These are phyloP conservation scores for Paramisgurnus dabryanus DNA, from an alignment of 2,113 vertebrate species.

Conservation along the genomic window DNA sequence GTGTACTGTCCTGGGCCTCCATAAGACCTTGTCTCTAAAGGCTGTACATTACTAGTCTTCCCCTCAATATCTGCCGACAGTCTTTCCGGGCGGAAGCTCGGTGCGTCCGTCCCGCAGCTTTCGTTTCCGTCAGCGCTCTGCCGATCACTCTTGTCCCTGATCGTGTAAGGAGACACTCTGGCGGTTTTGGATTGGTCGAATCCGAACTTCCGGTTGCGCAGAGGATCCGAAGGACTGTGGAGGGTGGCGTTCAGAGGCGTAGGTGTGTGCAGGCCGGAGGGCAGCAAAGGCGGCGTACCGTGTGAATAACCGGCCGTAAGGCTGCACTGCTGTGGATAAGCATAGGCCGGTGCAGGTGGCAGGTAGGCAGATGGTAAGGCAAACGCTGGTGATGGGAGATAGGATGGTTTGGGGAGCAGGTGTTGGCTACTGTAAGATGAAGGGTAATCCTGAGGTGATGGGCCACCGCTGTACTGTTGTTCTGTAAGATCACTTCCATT, in stretches of 20 bases:
- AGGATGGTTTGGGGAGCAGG: constrained; percentile 67
- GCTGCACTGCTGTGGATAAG: constrained; percentile 68
- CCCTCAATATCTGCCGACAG: constrained; percentile 46
- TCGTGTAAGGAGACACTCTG: constrained; percentile 68
- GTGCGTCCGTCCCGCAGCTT: constrained; percentile 62
- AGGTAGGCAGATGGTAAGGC: constrained; percentile 80
- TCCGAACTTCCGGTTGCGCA: constrained; percentile 84
- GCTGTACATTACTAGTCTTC: constrained; percentile 61
- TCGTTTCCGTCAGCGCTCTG: constrained; percentile 70
- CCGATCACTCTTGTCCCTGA: constrained; percentile 66
- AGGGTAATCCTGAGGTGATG: constrained; percentile 82
- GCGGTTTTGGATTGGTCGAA: constrained; percentile 79
- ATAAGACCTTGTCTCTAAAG: constrained; percentile 76
- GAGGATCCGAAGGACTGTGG: constrained; percentile 73
- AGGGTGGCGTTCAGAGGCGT: constrained; percentile 74
- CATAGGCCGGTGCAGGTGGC: constrained; percentile 74
- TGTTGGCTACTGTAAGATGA: constrained; percentile 77
- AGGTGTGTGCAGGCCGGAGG: constrained; percentile 81
- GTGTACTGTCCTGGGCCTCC: constrained; percentile 74
- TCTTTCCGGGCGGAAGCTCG: constrained; percentile 78
- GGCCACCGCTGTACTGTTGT: constrained; percentile 70
- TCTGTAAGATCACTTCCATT: constrained; percentile 72
- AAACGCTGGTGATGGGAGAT: constrained; percentile 77
- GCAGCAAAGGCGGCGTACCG: constrained; percentile 80
- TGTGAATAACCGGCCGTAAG: constrained; percentile 79